Base-by-base conservation (phyloP, 2,888 invertebrate species). In the Phragmatobia fuliginosa region DNA sequence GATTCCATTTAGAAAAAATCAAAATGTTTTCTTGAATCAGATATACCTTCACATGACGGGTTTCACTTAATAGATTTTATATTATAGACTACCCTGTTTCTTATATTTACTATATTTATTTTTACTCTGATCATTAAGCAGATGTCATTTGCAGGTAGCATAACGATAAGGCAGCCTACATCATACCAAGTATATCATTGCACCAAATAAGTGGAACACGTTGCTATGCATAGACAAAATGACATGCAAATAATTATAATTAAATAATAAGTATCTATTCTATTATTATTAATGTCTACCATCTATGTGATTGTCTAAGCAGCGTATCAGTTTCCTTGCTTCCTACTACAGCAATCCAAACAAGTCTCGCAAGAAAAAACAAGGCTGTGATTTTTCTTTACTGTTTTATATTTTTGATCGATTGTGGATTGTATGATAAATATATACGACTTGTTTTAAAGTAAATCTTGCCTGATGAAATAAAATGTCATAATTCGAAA, bases 251-350 rank as follows among this genome's bases (percentile, higher is more conserved):
- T 49, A 1, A n/a, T 49, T n/a, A 10, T n/a, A 49, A 49, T 49
- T 49, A 49, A 49, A 49, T 49, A n/a, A 49, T 49, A 49, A n/a
- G 45, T 49, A n/a, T 49, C 45, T 49, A 49, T 49, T 49, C 7
- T 49, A 45, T 49, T 49, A 49, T 49, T 8, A 49, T 49, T 0
- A 49, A 8, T n/a, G n/a, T 45, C 45, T 49, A 45, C 21, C 18
- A 21, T 45, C 0, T 45, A 45, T 10, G 45, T 49, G 10, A 6
- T 1, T n/a, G 21, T 49, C 21, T 4, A 6, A 49, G 45, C n/a
- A 49, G 21, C 10, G 1, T 3, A 7, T 21, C 45, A 49, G 45
- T 21, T 45, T 45, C 7, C 41, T 1, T 18, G 6, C 18, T 41
- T 5, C 18, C 18, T 45, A 7, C 18, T 3, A 21, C 7, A 45